Percentiles rank a stretch among this genome's conserved stretches.
phyloP scores from a whole-genome alignment of 2,888 invertebrate genomes.

The Flexamia atlantica region DNA sequence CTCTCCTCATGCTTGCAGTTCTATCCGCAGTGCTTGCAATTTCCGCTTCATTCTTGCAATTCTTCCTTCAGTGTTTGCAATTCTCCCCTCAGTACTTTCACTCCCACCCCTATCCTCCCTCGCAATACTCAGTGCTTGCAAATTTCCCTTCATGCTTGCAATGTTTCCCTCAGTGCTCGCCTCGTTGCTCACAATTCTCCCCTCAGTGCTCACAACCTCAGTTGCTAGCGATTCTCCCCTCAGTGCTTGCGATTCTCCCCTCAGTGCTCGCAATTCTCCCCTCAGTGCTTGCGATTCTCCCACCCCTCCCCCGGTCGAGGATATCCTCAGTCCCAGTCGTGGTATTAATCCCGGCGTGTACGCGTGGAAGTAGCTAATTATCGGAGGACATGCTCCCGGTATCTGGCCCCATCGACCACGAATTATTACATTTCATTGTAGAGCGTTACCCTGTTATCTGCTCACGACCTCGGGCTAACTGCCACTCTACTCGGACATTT shows the following conservation, averaged over 20 bases:
- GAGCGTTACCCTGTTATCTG: constrained; percentile 40
- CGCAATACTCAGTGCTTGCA: too few species aligned
- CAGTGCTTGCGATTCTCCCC: not conserved
- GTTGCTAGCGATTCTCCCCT: not conserved
- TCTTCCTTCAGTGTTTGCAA: too few species aligned
- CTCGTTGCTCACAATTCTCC: not conserved
- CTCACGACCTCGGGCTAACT: constrained; percentile 28
- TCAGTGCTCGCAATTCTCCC: not conserved
- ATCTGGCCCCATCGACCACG: constrained; percentile 48
- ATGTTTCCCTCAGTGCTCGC: not conserved
- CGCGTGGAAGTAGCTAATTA: constrained; percentile 48
- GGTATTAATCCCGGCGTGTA: constrained; percentile 13
- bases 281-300: not conserved
- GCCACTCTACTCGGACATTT: constrained; percentile 36
- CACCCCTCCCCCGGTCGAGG: not conserved
- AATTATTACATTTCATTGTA: constrained; percentile 58
- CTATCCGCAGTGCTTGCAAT: not conserved
- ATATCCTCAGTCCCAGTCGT: not conserved
- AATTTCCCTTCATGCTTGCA: too few species aligned
- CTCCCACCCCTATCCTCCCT: too few species aligned
- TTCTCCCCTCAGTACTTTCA: too few species aligned
- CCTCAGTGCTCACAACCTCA: not conserved
- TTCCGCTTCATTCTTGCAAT: not conserved
- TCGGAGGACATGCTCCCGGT: constrained; percentile 32
- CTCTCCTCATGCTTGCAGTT: too few species aligned